Percentiles rank a stretch among this genome's conserved stretches.
Conservation (phyloP, 2,888 invertebrate genomes). For the Odontothrips loti region DNA sequence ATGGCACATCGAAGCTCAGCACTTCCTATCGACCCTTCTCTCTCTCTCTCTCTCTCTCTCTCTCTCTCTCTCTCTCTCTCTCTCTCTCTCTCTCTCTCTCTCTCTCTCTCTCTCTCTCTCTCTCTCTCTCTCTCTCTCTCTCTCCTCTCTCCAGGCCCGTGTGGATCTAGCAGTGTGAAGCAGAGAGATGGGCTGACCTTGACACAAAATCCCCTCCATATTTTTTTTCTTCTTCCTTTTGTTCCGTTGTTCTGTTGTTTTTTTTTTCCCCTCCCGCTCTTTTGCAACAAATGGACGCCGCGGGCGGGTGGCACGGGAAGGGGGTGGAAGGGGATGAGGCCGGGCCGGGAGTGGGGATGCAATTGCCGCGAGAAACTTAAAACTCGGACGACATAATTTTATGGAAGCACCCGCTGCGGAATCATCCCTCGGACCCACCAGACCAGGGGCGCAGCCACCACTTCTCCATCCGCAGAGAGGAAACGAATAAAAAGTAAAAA, state of each 20-base stretch:
- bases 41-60: neutral
- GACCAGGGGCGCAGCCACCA: neutral
- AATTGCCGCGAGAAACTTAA: constrained; percentile 12
- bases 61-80: neutral
- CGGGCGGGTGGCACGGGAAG: no score
- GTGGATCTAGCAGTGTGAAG: neutral
- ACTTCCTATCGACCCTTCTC: neutral
- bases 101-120: constrained; percentile 7
- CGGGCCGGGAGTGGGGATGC: neutral
- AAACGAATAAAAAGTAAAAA: neutral
- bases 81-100: neutral
- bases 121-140: neutral
- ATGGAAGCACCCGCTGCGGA: neutral
- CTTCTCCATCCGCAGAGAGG: neutral
- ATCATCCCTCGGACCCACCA: neutral
- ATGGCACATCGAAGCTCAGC: neutral
- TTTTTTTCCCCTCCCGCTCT: neutral
- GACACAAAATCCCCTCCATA: neutral
- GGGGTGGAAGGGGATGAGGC: no score
- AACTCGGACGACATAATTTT: constrained; percentile 5
- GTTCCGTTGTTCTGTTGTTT: neutral
- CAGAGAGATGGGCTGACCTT: constrained; percentile 9
- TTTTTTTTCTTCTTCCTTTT: neutral
- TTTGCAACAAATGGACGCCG: neutral
- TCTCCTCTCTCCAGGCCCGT: neutral